Base-by-base conservation (phyloP, 1,140 invertebrate genomes). In the Megathymus violae region DNA sequence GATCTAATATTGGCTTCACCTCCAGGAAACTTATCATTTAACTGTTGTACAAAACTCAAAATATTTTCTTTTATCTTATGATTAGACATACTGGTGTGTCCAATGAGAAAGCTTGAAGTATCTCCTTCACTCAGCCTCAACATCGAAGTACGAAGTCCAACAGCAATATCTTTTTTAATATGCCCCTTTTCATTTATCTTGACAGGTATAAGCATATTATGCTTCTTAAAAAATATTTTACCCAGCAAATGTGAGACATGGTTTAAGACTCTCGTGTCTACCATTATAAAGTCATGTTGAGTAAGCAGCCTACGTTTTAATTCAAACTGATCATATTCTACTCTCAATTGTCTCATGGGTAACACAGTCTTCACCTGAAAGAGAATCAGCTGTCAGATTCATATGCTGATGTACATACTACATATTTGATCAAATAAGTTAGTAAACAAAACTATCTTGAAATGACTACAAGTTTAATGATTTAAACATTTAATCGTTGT, bases 291-390 rank as follows among this genome's bases (percentile, higher is more conserved):
- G 74, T 95, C 94, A 77, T 94, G 94, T 59, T 93, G 92, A 14
- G 91, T 92, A 3, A 93, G 73, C 0, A 95, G 80, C 67, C 93
- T 93, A 15, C 91, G 85, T 76, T 93, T 94, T 73, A 94, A 76
- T 83, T 95, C 94, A 86, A 89, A 94, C 31, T 94, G 94, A 69
- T 93, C 92, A 82, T 93, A 94, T 80, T 95, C 94, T 1, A 93
- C 93, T 79, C 92, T 92, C 1, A 95, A 69, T 73, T 94, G 92
- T 71, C 93, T 92, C 44, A 94, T 86, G 13, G 94, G 94, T 67
- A 95, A 47, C 15, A 90, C 62, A 17, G 88, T 90, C 74, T 88
- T 90, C 0, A 90, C 76, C 88, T 90, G 62, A 50, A 82, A 79
- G 7, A 51, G 44, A 43, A 61, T n/a, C n/a, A 13, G 31, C 17